phyloP scores from a whole-genome alignment of 2,888 invertebrate species.

The Anaspis maculata region DNA sequence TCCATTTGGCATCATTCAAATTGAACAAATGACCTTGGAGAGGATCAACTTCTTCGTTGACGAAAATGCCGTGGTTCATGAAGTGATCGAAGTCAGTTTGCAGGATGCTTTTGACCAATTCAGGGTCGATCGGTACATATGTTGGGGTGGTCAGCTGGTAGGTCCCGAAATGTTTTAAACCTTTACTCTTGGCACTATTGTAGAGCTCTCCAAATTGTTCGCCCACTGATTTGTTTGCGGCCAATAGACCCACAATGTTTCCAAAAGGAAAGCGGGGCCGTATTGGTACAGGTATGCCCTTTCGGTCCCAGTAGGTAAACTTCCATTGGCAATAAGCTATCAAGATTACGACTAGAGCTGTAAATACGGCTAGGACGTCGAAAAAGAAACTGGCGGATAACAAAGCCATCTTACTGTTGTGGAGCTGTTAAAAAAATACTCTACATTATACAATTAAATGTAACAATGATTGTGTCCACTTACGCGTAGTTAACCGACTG shows the following conservation, averaged over 20 bases:
- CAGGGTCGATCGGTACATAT: conserved; percentile 30
- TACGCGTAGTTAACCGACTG: too few species aligned
- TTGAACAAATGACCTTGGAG: conserved; percentile 25
- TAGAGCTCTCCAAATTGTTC: conserved; percentile 11
- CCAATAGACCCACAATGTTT: conserved; percentile 16
- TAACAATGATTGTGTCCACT: too few species aligned
- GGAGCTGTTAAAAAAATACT: too few species aligned
- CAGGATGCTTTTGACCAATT: conserved; percentile 31
- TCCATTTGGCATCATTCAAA: conserved; percentile 37
- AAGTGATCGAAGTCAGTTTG: conserved; percentile 34
- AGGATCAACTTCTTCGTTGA: conserved; percentile 29
- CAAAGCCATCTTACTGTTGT: too few species aligned
- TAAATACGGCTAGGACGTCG: conserved; percentile 1
- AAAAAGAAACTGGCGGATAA: too few species aligned
- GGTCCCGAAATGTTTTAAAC: conserved; percentile 21
- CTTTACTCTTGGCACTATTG: conserved; percentile 16
- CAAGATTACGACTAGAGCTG: not conserved
- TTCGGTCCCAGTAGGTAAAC: conserved; percentile 26
- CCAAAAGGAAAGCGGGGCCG: conserved; percentile 28
- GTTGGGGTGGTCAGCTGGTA: conserved; percentile 22
- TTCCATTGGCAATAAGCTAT: conserved; percentile 13
- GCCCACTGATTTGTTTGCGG: conserved; percentile 6
- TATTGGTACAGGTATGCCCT: conserved; percentile 17
- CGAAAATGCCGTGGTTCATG: conserved; percentile 27
- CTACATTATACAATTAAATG: too few species aligned